phyloP scores from a whole-genome alignment of 2,113 vertebrate genomes.

The Balaeniceps rex region DNA sequence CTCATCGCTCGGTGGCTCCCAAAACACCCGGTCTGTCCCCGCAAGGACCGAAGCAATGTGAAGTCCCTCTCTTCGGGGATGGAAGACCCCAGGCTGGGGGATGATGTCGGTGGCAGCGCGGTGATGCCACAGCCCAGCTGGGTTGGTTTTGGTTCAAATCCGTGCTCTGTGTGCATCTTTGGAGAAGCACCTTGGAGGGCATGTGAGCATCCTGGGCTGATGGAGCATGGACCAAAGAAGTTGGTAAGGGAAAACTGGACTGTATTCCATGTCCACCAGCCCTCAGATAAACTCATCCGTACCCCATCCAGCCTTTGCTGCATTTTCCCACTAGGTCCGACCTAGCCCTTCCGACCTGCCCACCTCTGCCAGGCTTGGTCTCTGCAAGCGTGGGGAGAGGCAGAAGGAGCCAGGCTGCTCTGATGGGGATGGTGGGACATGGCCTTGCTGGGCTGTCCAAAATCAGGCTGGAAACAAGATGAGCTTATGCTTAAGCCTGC shows the following conservation, averaged over 20 bases:
- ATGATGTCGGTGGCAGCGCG: rapidly evolving
- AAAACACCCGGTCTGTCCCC: rapidly evolving
- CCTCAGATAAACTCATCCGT: not conserved
- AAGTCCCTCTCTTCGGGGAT: not conserved
- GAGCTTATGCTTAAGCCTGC: not conserved
- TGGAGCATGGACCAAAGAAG: not conserved
- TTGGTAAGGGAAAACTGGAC: not conserved
- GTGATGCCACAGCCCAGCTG: not conserved
- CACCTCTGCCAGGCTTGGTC: not conserved
- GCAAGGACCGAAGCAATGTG: rapidly evolving
- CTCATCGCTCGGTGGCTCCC: not conserved
- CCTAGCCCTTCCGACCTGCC: too few species aligned
- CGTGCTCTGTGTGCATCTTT: not conserved
- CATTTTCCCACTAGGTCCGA: not conserved
- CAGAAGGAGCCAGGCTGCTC: not conserved
- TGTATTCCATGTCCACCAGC: rapidly evolving
- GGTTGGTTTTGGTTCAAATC: not conserved
- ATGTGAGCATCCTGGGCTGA: not conserved
- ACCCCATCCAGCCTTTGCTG: not conserved
- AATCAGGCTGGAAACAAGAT: not conserved
- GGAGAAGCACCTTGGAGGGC: not conserved
- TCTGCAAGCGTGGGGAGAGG: not conserved
- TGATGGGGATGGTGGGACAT: rapidly evolving
- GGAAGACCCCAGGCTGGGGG: not conserved
- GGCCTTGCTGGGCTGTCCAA: not conserved